Evolutionary conservation across 1,140 invertebrate species (phyloP).

Genomic region (Eubasilissa regina): DNA sequence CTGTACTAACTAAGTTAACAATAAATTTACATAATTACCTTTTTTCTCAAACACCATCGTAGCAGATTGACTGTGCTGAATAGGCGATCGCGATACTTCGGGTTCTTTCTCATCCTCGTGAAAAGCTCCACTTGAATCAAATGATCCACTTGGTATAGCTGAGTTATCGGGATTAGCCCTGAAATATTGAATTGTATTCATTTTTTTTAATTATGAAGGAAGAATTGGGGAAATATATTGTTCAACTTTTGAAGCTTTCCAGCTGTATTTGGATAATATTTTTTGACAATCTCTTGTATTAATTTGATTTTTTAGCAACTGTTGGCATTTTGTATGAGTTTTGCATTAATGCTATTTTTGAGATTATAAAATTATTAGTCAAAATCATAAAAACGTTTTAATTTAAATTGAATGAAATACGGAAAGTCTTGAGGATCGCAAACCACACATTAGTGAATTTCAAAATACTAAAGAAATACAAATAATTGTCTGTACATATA

Average conservation of each 20-base stretch:
- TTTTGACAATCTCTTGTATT: background rate
- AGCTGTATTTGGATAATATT: background rate
- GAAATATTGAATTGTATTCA: background rate
- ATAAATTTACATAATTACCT: slow-evolving; percentile 9
- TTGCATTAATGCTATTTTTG: no score
- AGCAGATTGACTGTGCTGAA: slow-evolving; percentile 29
- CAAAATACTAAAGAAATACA: no score
- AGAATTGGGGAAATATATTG: background rate
- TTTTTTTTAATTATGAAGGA: background rate
- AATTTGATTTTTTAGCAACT: no score
- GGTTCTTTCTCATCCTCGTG: slow-evolving; percentile 23
- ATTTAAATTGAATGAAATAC: no score
- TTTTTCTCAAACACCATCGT: slow-evolving; percentile 40
- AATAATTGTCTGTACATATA: no score
- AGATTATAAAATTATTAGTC: no score
- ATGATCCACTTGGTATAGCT: slow-evolving; percentile 39
- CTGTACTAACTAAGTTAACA: no score
- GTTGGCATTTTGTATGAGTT: no score
- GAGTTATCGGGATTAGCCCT: slow-evolving; percentile 47
- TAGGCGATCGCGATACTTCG: background rate
- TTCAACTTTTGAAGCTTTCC: background rate
- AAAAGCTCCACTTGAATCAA: slow-evolving; percentile 47
- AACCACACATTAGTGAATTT: no score
- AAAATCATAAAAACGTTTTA: no score
- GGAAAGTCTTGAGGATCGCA: no score